phyloP scores from a whole-genome alignment of 1,140 invertebrate genomes.

The Teleogryllus occipitalis region DNA sequence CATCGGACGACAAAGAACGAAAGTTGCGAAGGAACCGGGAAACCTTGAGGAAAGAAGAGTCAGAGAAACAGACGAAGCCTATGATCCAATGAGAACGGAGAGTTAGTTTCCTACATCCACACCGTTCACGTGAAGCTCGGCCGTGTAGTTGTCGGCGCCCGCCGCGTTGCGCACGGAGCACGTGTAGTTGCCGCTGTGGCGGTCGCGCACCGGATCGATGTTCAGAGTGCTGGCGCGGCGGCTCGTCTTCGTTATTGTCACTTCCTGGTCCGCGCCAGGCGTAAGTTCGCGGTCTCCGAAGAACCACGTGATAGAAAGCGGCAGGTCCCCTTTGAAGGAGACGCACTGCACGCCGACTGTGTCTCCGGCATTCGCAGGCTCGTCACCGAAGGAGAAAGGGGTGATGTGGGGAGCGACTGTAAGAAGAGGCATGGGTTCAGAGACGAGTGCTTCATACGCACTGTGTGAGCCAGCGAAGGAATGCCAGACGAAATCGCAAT shows the following conservation, averaged over 20 bases:
- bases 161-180: constrained; percentile 51
- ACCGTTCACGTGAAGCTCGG: constrained; percentile 68
- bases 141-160: constrained; percentile 55
- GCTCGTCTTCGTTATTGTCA: constrained; percentile 32
- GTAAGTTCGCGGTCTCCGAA: constrained; percentile 55
- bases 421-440: neutral
- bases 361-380: constrained; percentile 34
- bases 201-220: constrained; percentile 33
- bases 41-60: too few species aligned
- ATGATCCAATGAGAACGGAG: too few species aligned
- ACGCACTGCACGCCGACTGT: constrained; percentile 55
- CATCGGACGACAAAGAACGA: too few species aligned
- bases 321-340: constrained; percentile 74
- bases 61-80: too few species aligned
- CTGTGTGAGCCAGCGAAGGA: too few species aligned
- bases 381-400: constrained; percentile 35
- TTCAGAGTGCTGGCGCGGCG: constrained; percentile 39
- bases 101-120: neutral
- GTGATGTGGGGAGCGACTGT: constrained; percentile 28
- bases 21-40: too few species aligned
- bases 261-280: constrained; percentile 33
- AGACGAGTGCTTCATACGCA: too few species aligned
- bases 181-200: constrained; percentile 27
- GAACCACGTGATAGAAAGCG: constrained; percentile 68
- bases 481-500: too few species aligned